These are phyloP conservation scores for Pterophyllum scalare DNA, from an alignment of 2,113 vertebrate genomes.

Conservation along the genomic window DNA sequence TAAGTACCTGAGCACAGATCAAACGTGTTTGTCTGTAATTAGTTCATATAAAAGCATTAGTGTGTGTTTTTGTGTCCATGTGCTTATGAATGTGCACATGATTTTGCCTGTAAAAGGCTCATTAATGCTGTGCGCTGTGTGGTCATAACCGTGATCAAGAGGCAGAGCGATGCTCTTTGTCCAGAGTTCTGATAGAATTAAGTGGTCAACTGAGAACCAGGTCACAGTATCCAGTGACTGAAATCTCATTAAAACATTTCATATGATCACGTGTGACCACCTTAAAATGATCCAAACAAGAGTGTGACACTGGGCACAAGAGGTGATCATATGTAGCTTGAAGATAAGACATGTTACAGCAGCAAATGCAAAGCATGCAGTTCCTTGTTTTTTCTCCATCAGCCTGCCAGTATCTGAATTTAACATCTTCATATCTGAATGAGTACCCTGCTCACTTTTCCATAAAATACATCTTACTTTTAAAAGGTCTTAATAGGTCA, in stretches of 20 bases:
- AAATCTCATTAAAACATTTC: slow-evolving; percentile 6
- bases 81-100: slow-evolving; percentile 13
- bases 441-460: not conserved
- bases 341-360: not conserved
- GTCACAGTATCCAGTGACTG: not conserved
- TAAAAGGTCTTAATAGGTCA: not conserved
- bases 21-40: slow-evolving; percentile 25
- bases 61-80: slow-evolving; percentile 13
- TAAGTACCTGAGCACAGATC: slow-evolving; percentile 19
- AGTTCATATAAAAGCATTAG: slow-evolving; percentile 22
- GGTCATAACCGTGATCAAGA: slow-evolving; percentile 7
- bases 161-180: slow-evolving; percentile 9
- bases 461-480: not conserved
- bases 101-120: slow-evolving; percentile 24
- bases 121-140: slow-evolving; percentile 15
- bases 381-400: no score
- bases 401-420: not conserved
- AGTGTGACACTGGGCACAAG: not conserved
- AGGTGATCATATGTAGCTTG: not conserved
- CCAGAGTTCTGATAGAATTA: slow-evolving; percentile 1
- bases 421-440: not conserved
- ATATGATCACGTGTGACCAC: not conserved
- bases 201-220: slow-evolving; percentile 11
- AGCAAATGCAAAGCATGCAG: not conserved
- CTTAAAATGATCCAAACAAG: not conserved